Base-by-base conservation (phyloP, 1,140 invertebrate species). In the Mactra quadrangularis region DNA sequence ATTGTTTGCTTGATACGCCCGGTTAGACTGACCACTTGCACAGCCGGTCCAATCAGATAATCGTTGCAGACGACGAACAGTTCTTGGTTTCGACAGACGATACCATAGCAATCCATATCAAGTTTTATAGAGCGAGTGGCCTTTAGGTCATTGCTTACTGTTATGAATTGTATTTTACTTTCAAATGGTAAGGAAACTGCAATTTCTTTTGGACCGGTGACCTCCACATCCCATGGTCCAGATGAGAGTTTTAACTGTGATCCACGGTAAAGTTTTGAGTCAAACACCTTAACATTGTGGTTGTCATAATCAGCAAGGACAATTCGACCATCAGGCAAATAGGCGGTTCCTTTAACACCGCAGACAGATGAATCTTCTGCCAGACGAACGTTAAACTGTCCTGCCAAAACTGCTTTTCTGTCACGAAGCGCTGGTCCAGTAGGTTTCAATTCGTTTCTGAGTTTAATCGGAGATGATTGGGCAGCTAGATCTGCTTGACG, bases 1-100 rank as follows among this genome's bases (percentile, higher is more conserved):
- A 81, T 81, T n/a, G 77, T 81, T 66, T 81, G 77, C 77, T 81
- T 81, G 15, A 81, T 62, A 47, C 77, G 35, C 13, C 77, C 77
- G 15, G 77, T 81, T 33, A 81, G 27, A 71, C 77, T 81, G 27
- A 81, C 38, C 9, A 81, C 77, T 38, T 81, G 77, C 0, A 81
- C 77, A 4, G 77, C 77, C 0, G 77, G 77, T 15, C 77, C 77
- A 22, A 81, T 81, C n/a, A 81, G 55, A 29, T 70, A 81, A 27
- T 81, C 77, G 41, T 81, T 81, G 55, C 77, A 81, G 66, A 81
- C 77, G 35, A 81, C 77, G 60, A 81, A 57, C 0, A 81, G 53
- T 25, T 81, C 77, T 60, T 81, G 77, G 55, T 81, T 81, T 70
- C 77, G 57, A 53, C 77, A 81, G 19, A 81, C 77, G 22, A 81